Conservation (phyloP, 2,113 vertebrate species). For the Pelecanus crispus region DNA sequence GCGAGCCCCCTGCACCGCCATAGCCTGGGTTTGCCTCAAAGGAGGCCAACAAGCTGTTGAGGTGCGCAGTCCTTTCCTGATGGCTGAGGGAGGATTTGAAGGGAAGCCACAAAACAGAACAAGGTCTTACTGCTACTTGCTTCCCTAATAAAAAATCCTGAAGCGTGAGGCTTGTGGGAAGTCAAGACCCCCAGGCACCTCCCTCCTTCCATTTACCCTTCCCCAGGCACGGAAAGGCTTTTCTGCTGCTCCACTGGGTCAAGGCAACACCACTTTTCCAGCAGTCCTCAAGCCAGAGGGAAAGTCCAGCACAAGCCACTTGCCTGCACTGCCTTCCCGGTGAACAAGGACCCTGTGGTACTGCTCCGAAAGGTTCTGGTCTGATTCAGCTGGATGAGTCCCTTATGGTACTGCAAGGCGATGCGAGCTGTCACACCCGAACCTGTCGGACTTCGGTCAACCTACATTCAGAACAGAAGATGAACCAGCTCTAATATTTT, state of each 20-base stretch:
- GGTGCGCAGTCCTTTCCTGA: not conserved
- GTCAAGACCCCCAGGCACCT: not conserved
- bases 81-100: not conserved
- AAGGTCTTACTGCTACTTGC: not conserved
- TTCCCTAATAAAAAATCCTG: not conserved
- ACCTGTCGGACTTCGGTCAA: constrained; percentile 91
- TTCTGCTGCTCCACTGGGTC: not conserved
- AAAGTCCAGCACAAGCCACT: not conserved
- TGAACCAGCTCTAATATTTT: not conserved
- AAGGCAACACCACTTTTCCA: not conserved
- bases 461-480: constrained; percentile 64
- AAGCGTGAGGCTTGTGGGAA: not conserved
- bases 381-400: constrained; percentile 83
- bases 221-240: not conserved
- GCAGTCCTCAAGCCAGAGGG: not conserved
- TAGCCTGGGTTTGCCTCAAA: not conserved
- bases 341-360: constrained; percentile 84
- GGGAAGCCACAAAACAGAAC: not conserved
- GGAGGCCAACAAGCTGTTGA: not conserved
- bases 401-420: constrained; percentile 90
- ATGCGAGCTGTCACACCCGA: constrained; percentile 93
- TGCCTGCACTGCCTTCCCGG: constrained; percentile 86
- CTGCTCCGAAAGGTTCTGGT: constrained; percentile 85
- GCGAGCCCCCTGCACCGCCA: accelerated
- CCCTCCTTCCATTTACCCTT: not conserved